Evolutionary conservation across 1,140 invertebrate species (phyloP), one percentile per base, ranked within the genome.

Genomic region (Bradynema listronoti): DNA sequence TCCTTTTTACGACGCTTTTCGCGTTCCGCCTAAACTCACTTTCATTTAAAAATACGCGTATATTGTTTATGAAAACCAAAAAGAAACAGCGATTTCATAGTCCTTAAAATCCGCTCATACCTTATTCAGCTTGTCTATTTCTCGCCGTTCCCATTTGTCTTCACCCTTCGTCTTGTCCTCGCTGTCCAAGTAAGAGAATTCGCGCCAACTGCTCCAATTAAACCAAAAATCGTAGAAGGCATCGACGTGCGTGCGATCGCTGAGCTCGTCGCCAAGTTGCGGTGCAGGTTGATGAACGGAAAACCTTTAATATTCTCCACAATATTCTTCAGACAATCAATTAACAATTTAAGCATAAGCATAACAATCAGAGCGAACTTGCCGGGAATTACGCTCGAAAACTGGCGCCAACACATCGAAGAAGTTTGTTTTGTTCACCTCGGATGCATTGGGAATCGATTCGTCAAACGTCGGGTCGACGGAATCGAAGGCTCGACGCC

Each of bases 121-220:
- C 83, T 92, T 94, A 75, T 97, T 98, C 77, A 93, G 88, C 81
- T 94, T 96, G 73, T 98, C 93, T 72, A 97, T 95, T 87, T 89
- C 95, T 58, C 89, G 85, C 25, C 93, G 83, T 81, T 95, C 92
- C 69, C 95, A 91, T 0, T 92, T 85, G 81, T 84, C 91, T 80
- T 91, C 87, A 2, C 91, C 94, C 77, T 90, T 91, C 77, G 95
- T 91, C 79, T 96, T 97, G 68, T 96, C 92, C 78, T 97, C 94
- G 81, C 96, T 91, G 80, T 99, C 94, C 56, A 95, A 80, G 79
- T 98, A 98, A n/a, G 92, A 97, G 82, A 88, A 99, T 74, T 98
- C 94, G 65, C 94, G 83, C 94, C 94, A 98, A 0, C 93, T 97
- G 68, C 96, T 90, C 81, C 96, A 98, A 66, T 91, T 86, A 79